A percentile compares a stretch with the other conserved stretches of the same genome.
Evolutionary conservation across 1,140 invertebrate genomes (phyloP).

Genomic region (Macrotrachela quadricornifera): DNA sequence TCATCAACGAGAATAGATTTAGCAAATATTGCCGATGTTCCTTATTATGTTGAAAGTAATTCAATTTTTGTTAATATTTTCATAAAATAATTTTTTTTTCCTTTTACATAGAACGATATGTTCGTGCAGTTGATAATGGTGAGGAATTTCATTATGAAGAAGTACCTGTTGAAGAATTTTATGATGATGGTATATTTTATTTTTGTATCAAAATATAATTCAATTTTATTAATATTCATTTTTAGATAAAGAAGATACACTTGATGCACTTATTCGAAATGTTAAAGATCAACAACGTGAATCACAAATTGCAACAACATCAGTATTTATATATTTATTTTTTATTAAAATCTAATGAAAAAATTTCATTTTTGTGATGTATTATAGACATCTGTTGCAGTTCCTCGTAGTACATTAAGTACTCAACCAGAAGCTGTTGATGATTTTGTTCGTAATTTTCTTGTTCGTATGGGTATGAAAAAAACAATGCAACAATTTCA

Average conservation of each 20-base stretch:
- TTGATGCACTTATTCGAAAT: neutral
- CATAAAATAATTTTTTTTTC: neutral
- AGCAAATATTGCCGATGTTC: conserved; percentile 3
- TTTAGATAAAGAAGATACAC: conserved; percentile 8
- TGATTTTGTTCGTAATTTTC: conserved; percentile 30
- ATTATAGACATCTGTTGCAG: neutral
- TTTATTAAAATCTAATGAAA: too few relatives aligned
- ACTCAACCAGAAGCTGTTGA: conserved; percentile 14
- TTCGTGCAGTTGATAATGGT: conserved; percentile 12
- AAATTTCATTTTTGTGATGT: neutral
- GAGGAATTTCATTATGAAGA: conserved; percentile 23
- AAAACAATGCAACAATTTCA: conserved; percentile 28
- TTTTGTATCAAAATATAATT: too few relatives aligned
- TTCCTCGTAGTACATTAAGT: neutral
- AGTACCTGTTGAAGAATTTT: conserved; percentile 21
- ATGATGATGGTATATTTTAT: conserved; percentile 18
- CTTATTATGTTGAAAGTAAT: conserved; percentile 7
- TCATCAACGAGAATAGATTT: neutral
- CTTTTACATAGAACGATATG: conserved; percentile 8
- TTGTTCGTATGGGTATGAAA: conserved; percentile 25
- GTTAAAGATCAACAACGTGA: neutral
- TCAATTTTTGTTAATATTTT: neutral
- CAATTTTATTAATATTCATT: neutral
- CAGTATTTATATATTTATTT: too few relatives aligned
- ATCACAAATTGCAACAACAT: too few relatives aligned